Conservation (phyloP, 2,888 invertebrate genomes). For the Cheilosia grossa region DNA sequence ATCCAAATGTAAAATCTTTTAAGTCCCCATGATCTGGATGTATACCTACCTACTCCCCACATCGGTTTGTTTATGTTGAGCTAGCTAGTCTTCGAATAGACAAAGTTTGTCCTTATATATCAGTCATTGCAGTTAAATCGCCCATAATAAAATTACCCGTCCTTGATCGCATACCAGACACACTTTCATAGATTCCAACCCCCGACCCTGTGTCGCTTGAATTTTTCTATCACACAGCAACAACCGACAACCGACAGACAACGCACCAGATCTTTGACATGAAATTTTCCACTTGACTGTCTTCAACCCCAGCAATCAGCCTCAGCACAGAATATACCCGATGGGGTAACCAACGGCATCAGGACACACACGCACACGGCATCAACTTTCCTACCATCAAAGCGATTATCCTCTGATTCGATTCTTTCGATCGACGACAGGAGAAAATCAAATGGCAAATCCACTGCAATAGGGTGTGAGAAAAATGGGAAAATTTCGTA, state of each 20-base stretch:
- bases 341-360: neutral
- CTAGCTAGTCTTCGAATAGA: conserved; percentile 4
- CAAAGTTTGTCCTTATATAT: conserved; percentile 61
- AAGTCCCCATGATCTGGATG: conserved; percentile 25
- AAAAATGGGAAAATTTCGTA: conserved; percentile 1
- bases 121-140: conserved; percentile 63
- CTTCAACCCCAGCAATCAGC: conserved; percentile 6
- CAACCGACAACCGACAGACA: neutral
- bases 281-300: conserved; percentile 62
- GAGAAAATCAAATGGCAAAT: conserved; percentile 63
- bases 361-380: conserved; percentile 15
- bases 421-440: conserved; percentile 55
- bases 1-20: conserved; percentile 23
- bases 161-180: conserved; percentile 51
- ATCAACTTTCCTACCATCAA: conserved; percentile 37
- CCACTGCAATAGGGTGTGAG: conserved; percentile 33
- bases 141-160: conserved; percentile 57
- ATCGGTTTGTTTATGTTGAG: neutral
- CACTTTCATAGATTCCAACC: conserved; percentile 21
- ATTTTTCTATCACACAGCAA: conserved; percentile 21
- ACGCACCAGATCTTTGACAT: conserved; percentile 59
- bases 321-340: neutral
- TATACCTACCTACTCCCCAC: too few species aligned
- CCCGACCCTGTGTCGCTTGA: conserved; percentile 29
- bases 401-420: conserved; percentile 66